Base-by-base conservation (phyloP, 1,140 invertebrate species). In the Drosophila seguyi region DNA sequence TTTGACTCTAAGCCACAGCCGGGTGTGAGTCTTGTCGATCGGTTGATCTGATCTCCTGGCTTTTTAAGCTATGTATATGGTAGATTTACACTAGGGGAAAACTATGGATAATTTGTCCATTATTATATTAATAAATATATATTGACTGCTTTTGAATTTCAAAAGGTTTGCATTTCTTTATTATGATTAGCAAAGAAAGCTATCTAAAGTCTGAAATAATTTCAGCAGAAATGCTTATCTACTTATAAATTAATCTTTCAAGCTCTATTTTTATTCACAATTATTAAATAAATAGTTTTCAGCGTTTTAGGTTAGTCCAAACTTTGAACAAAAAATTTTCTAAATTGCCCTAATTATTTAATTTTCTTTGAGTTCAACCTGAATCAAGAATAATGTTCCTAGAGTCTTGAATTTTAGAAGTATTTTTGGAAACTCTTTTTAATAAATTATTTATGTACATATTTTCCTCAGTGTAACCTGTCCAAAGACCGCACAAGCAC, bases 1-100 rank as follows among this genome's bases (percentile, higher is more conserved):
- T 90, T 90, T 85, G 85, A 81, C 81, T 76, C 71, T 85, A 71
- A 90, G 77, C 67, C 80, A 81, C 77, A 88, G 41, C 72, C 76
- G 76, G 73, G 72, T 83, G 84, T 73, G 45, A 76, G 71, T 60
- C 41, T 63, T 62, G 68, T 66, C 52, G 52, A 75, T 42, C 52
- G 31, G 22, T 13, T 48, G 55, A 53, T 68, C 53, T 36, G 55
- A 53, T 60, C 53, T 25, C 47, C 57, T 20, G 41, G n/a, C 38
- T n/a, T 39, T 29, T 39, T 25, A 56, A 38, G 11, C 5, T 13
- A 18, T 38, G 14, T 38, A 14, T 5, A 8, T 18, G 13, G 10
- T 14, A 3, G 22, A 25, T 3, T 18, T 34, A 25, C 38, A 65
- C 20, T 42, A n/a, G 4, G 0, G 10, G 3, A 34, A 42, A 56